Evolutionary conservation across 1,140 invertebrate species (phyloP).

Genomic region (Meloidogyne floridensis): DNA sequence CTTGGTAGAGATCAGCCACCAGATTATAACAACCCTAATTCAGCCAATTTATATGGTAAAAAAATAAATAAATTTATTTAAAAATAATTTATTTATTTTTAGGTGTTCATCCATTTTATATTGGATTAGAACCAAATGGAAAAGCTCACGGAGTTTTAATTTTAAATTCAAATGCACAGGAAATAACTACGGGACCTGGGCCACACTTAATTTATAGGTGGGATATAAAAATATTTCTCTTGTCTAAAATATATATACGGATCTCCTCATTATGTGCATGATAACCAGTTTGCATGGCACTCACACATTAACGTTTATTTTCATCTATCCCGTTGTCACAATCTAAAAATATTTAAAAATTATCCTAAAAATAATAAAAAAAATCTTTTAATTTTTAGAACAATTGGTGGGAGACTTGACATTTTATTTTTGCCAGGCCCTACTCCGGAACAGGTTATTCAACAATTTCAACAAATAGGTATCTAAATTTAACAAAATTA

Average conservation of each 20-base stretch:
- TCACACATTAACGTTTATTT: too few relatives aligned
- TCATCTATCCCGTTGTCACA: too few relatives aligned
- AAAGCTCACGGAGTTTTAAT: conserved; percentile 69
- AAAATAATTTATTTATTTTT: not conserved
- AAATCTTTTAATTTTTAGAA: conserved; percentile 29
- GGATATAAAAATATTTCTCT: too few relatives aligned
- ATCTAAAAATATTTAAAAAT: too few relatives aligned
- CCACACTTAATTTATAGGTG: conserved; percentile 56
- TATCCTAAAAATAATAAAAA: too few relatives aligned
- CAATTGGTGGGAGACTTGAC: conserved; percentile 66
- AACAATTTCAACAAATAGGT: conserved; percentile 69
- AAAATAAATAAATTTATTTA: not conserved
- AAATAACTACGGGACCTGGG: conserved; percentile 60
- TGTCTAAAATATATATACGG: too few relatives aligned
- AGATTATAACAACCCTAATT: conserved; percentile 51
- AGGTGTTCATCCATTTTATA: conserved; percentile 72
- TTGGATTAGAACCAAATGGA: conserved; percentile 69
- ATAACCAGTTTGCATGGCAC: too few relatives aligned
- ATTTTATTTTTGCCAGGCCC: conserved; percentile 69
- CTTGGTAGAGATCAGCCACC: conserved; percentile 69
- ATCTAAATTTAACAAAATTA: too few relatives aligned
- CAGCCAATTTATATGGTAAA: conserved; percentile 58
- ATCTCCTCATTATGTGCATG: too few relatives aligned
- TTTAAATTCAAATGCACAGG: conserved; percentile 69
- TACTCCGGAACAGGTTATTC: conserved; percentile 67